Evolutionary conservation across 2,888 invertebrate species (phyloP), one percentile per base, ranked within the genome.

Genomic region (Parnassius glacialis): DNA sequence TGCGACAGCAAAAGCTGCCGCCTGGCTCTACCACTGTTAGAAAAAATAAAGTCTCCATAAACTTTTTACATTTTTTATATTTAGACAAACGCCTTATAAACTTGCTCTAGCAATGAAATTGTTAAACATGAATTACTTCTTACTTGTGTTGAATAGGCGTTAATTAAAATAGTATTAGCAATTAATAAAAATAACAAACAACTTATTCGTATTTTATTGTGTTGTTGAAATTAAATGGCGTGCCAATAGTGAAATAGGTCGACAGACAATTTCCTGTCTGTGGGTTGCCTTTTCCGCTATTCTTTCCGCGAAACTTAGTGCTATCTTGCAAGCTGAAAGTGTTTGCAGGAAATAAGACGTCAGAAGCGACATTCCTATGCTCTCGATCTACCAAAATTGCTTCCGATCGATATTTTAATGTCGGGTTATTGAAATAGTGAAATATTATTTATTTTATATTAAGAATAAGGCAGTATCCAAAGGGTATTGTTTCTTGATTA

Each of bases 211-310:
- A 51, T 59, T 51, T 52, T 59, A 62, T 58, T 68, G 70, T 67
- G 64, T 65, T 70, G 74, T 73, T 75, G 71, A 72, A 74, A 75
- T 74, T 76, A 68, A 65, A 67, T 67, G 42, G 64, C 54, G 57
- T 59, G 61, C 62, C 65, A 64, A 70, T 70, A 73, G 77, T 86
- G 85, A 86, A 79, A 79, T 79, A 83, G 86, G 87, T 84, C 84
- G 88, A 87, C 87, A 80, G 81, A 89, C 84, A 89, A 90, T 90
- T 90, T 90, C 90, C 89, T 84, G 83, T 72, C 74, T 68, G 75
- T 71, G 78, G 76, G 70, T 70, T 72, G 74, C 71, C 72, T 74
- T 82, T 85, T 82, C 85, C 85, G 81, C 81, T 83, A 81, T 84
- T 84, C 83, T 84, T 83, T 81, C 84, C 83, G 78, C 71, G 81